A percentile compares a stretch with the other conserved stretches of the same genome.
Evolutionary conservation across 1,140 invertebrate genomes (phyloP).

Genomic region (Drosophila trapezifrons): DNA sequence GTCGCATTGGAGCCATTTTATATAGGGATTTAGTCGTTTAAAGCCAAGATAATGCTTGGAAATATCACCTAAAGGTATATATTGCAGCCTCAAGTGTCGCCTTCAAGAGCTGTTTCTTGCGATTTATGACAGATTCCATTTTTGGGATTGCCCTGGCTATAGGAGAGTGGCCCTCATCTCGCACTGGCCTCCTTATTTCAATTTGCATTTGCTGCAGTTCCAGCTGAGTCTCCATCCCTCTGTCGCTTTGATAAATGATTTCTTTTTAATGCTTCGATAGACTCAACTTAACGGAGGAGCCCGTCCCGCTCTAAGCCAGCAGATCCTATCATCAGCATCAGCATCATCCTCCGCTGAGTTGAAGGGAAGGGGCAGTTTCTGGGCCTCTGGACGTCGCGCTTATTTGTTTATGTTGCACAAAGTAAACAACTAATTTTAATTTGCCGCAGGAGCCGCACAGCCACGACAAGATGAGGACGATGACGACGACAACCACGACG

Average conservation of each 20-base stretch:
- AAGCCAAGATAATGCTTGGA: too few relatives aligned
- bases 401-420: conserved; percentile 81
- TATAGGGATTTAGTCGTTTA: background rate
- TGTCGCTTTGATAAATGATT: conserved; percentile 55
- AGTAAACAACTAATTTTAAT: conserved; percentile 82
- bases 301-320: conserved; percentile 5
- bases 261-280: conserved; percentile 64
- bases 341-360: conserved; percentile 18
- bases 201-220: conserved; percentile 42
- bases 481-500: conserved; percentile 7
- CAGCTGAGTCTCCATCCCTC: background rate
- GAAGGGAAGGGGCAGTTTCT: background rate
- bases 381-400: conserved; percentile 55
- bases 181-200: conserved; percentile 13
- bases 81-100: conserved; percentile 1
- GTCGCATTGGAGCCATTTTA: conserved; percentile 8
- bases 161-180: conserved; percentile 13
- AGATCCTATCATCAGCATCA: conserved; percentile 25
- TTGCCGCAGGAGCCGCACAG: conserved; percentile 76
- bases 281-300: conserved; percentile 39
- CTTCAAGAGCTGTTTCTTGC: conserved; percentile 9
- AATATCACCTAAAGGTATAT: too few relatives aligned
- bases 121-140: conserved; percentile 38
- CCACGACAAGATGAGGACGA: conserved; percentile 48
- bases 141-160: conserved; percentile 34